These are phyloP conservation scores for Lissonota sp. DNA, from an alignment of 2,888 invertebrate genomes.

Conservation along the genomic window DNA sequence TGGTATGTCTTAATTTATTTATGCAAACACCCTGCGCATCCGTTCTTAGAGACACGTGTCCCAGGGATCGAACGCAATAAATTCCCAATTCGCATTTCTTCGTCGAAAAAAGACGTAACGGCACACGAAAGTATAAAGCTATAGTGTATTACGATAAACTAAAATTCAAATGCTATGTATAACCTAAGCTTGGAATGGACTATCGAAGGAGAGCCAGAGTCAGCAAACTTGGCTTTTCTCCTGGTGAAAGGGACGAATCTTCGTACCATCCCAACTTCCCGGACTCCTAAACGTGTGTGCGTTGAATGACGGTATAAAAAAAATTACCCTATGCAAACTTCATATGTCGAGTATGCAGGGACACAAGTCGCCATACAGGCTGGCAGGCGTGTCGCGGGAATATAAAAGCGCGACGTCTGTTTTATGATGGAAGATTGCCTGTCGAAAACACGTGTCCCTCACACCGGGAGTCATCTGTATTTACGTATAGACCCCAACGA, in stretches of 20 bases:
- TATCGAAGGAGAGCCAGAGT: conserved; percentile 2
- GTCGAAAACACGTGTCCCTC: conserved; percentile 68
- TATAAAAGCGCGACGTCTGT: conserved; percentile 66
- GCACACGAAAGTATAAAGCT: neutral
- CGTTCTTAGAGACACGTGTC: neutral
- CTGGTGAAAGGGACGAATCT: conserved; percentile 25
- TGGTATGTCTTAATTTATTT: neutral
- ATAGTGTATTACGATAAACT: neutral
- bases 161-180: neutral
- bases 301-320: conserved; percentile 49
- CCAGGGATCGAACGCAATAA: neutral
- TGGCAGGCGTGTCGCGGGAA: conserved; percentile 42
- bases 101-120: neutral
- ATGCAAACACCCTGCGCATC: neutral
- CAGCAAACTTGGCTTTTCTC: conserved; percentile 25
- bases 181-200: neutral
- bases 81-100: neutral
- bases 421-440: conserved; percentile 70
- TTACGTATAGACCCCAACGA: conserved; percentile 9
- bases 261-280: neutral
- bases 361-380: conserved; percentile 28
- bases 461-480: conserved; percentile 23
- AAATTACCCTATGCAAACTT: conserved; percentile 62
- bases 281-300: conserved; percentile 19
- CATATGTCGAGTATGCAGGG: conserved; percentile 35